Percentiles rank a stretch among this genome's conserved stretches.
Conservation (phyloP, 2,113 vertebrate genomes). For the Dolichallabes microphthalmus region DNA sequence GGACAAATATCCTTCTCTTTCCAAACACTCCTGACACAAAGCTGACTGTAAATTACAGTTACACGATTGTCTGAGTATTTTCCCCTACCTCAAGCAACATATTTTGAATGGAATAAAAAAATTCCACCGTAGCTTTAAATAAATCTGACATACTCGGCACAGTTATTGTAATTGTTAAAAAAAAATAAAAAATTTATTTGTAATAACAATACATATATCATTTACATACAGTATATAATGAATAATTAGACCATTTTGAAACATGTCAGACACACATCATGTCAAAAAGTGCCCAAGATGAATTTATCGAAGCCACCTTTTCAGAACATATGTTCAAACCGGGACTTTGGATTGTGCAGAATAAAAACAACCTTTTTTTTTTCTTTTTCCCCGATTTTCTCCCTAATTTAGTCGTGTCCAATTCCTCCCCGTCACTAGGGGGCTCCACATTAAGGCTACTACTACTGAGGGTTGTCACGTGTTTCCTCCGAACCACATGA, state of each 20-base stretch:
- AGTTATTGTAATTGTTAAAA: neutral
- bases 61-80: neutral
- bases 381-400: too few species aligned
- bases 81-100: neutral
- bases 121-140: neutral
- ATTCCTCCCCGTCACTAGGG: too few species aligned
- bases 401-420: too few species aligned
- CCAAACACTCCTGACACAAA: neutral
- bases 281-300: neutral
- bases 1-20: neutral
- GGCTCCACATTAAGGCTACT: too few species aligned
- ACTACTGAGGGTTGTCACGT: too few species aligned
- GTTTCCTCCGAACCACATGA: too few species aligned
- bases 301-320: neutral
- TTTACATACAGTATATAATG: neutral
- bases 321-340: too few species aligned
- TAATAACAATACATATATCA: neutral
- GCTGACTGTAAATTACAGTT: neutral
- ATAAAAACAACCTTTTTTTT: too few species aligned
- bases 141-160: neutral
- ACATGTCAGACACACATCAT: neutral
- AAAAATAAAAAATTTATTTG: neutral
- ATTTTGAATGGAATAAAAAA: neutral
- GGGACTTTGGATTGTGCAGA: too few species aligned
- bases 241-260: neutral